A percentile compares a stretch with the other conserved stretches of the same genome.
These are phyloP conservation scores for Herminia tarsipennalis DNA, from an alignment of 2,888 invertebrate species.

Conservation along the genomic window DNA sequence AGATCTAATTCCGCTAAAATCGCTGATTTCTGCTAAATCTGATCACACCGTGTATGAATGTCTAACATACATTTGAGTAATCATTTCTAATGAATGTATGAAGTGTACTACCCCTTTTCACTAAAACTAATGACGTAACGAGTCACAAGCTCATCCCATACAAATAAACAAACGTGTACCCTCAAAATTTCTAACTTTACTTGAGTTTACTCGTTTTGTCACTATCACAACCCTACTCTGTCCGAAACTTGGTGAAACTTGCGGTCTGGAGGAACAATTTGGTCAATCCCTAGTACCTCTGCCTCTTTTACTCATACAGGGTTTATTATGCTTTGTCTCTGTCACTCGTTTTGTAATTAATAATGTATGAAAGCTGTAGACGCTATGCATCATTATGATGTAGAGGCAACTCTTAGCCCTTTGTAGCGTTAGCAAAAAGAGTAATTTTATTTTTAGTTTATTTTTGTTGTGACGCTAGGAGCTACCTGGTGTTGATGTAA, in stretches of 20 bases:
- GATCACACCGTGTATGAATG: no score
- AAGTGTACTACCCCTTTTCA: neutral
- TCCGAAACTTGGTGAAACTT: conserved; percentile 47
- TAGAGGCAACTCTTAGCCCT: conserved; percentile 53
- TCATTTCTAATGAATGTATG: no score
- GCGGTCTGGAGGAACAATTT: conserved; percentile 42
- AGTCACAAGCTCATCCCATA: conserved; percentile 15
- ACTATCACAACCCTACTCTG: conserved; percentile 47
- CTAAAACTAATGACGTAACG: conserved; percentile 25
- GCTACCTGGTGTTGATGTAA: conserved; percentile 19
- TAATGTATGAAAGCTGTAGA: conserved; percentile 76
- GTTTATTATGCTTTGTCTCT: conserved; percentile 42
- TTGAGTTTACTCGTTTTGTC: conserved; percentile 46
- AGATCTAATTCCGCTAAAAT: no score
- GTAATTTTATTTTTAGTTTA: conserved; percentile 42
- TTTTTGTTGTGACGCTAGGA: conserved; percentile 25
- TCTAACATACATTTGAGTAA: no score
- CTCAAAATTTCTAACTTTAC: conserved; percentile 20
- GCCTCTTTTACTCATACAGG: conserved; percentile 37
- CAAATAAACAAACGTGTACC: conserved; percentile 36
- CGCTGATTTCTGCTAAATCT: no score
- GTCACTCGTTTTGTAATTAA: conserved; percentile 69
- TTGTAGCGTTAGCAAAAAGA: conserved; percentile 66
- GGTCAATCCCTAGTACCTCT: conserved; percentile 48
- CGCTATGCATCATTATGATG: conserved; percentile 73